A percentile compares a stretch with the other conserved stretches of the same genome.
Conservation (phyloP, 1,140 invertebrate species). For the Trachymyrmex septentrionalis region DNA sequence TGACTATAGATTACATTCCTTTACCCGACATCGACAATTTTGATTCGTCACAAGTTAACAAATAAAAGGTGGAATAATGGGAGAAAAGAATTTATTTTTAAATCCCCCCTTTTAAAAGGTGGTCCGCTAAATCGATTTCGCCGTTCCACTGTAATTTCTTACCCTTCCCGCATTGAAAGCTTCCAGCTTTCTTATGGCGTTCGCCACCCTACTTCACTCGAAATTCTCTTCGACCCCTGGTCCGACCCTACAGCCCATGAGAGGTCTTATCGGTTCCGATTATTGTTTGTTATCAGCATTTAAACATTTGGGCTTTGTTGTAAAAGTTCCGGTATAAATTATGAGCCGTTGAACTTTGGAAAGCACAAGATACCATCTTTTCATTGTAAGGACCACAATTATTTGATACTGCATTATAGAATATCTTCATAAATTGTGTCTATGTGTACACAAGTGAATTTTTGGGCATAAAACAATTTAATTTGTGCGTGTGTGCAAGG, state of each 20-base stretch:
- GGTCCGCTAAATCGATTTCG: slow-evolving; percentile 47
- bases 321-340: slow-evolving; percentile 35
- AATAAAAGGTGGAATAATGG: slow-evolving; percentile 40
- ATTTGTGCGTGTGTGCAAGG: not conserved
- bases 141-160: slow-evolving; percentile 60
- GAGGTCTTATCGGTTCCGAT: slow-evolving; percentile 71
- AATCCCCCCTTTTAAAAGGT: slow-evolving; percentile 41
- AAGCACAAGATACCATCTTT: not conserved
- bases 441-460: not conserved
- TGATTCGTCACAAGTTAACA: slow-evolving; percentile 41
- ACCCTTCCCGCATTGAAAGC: slow-evolving; percentile 62
- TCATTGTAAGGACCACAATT: not conserved
- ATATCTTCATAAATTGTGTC: not conserved
- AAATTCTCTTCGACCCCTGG: slow-evolving; percentile 37
- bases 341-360: slow-evolving; percentile 12
- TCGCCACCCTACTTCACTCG: slow-evolving; percentile 35
- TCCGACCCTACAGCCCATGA: slow-evolving; percentile 30
- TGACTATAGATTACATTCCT: slow-evolving; percentile 11
- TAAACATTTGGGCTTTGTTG: slow-evolving; percentile 69
- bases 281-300: slow-evolving; percentile 77
- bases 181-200: slow-evolving; percentile 56
- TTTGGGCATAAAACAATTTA: slow-evolving; percentile 14
- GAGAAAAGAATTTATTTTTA: slow-evolving; percentile 43
- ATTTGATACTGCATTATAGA: slow-evolving; percentile 25
- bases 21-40: slow-evolving; percentile 24